Conservation (phyloP, 2,113 vertebrate species). For the Etia nguti region DNA sequence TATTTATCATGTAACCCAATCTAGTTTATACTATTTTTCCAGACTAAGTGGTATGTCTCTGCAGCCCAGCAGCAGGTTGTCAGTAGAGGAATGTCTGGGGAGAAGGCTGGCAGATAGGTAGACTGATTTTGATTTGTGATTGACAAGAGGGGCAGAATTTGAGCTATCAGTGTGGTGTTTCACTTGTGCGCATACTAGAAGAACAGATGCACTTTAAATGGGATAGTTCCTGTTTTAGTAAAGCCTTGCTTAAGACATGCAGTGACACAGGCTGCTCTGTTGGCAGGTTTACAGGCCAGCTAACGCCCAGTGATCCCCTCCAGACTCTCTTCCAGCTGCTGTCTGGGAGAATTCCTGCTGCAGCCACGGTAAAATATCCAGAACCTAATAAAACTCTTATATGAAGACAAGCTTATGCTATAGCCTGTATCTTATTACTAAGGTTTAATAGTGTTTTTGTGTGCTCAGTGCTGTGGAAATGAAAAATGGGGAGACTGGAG, state of each 20-base stretch:
- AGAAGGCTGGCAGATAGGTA: not conserved
- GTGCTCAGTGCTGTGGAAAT: slow-evolving; percentile 77
- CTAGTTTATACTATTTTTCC: not conserved
- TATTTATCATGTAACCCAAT: not conserved
- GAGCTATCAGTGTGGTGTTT: not conserved
- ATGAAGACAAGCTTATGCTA: not conserved
- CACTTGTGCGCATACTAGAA: not conserved
- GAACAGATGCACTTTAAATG: not conserved
- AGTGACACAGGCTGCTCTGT: slow-evolving; percentile 14
- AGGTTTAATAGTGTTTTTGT: not conserved
- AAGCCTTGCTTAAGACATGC: not conserved
- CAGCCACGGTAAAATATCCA: slow-evolving; percentile 72
- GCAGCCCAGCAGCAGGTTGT: not conserved
- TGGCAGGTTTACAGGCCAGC: slow-evolving; percentile 84
- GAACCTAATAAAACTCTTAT: not conserved
- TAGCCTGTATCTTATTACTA: not conserved
- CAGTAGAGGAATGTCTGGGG: not conserved
- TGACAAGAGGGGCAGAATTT: slow-evolving; percentile 4
- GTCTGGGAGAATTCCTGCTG: slow-evolving; percentile 83
- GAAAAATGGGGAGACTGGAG: slow-evolving; percentile 87
- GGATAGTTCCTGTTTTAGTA: not conserved
- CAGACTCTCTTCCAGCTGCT: slow-evolving; percentile 92
- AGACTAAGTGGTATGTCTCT: not conserved
- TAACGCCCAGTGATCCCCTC: slow-evolving; percentile 81
- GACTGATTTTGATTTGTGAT: not conserved